Evolutionary conservation across 1,140 invertebrate genomes (phyloP).

Genomic region (Tenebrio molitor): DNA sequence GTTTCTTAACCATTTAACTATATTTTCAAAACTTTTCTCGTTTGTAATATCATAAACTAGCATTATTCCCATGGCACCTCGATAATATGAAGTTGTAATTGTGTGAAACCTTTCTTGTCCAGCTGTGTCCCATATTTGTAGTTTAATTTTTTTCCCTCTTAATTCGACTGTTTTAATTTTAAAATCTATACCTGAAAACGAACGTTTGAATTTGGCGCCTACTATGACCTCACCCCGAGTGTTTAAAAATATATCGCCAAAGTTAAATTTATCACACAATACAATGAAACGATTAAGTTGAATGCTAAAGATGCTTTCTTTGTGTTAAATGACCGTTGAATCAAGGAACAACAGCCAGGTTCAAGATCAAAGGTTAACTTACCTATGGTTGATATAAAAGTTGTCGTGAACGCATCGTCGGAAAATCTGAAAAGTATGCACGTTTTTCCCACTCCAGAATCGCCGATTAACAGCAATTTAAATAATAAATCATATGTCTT

Average conservation of each 20-base stretch:
- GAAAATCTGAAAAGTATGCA: conserved; percentile 98
- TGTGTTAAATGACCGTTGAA: not conserved
- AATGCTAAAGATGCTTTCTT: conserved; percentile 4
- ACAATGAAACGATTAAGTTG: not conserved
- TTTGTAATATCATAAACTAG: conserved; percentile 99
- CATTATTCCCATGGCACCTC: conserved; percentile 99
- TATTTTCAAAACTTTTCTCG: conserved; percentile 98
- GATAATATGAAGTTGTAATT: conserved; percentile 97
- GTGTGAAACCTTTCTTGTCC: conserved; percentile 97
- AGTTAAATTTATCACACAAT: not conserved
- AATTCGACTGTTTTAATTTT: conserved; percentile 99
- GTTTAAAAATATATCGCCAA: conserved; percentile 50
- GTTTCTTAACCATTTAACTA: conserved; percentile 98
- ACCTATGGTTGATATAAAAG: conserved; percentile 99
- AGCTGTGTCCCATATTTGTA: conserved; percentile 98
- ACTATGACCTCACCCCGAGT: conserved; percentile 58
- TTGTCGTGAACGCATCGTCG: conserved; percentile 98
- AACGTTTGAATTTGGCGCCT: conserved; percentile 55
- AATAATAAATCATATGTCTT: conserved; percentile 99
- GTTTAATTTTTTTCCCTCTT: conserved; percentile 97
- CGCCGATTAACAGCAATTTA: conserved; percentile 97
- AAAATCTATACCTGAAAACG: conserved; percentile 92
- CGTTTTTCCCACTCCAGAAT: conserved; percentile 98
- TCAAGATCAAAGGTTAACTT: conserved; percentile 68
- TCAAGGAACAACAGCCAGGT: conserved; percentile 3